Evolutionary conservation across 2,797 vertebrate species (phyloP), one percentile per base, ranked within the genome.

Genomic region (Urophycis tenuis): DNA sequence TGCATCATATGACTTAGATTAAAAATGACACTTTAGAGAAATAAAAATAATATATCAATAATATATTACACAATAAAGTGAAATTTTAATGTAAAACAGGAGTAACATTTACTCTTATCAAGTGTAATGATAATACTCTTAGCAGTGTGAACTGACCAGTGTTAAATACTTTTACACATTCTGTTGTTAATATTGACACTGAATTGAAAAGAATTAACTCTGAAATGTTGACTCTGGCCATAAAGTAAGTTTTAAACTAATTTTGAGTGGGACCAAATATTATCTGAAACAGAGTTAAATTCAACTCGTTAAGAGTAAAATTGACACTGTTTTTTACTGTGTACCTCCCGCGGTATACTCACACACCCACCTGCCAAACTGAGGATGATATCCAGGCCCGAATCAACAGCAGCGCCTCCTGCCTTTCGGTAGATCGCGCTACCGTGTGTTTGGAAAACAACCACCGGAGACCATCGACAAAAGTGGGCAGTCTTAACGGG

Each of bases 311-410:
- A 72, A 19, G 32, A 32, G 71, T 72, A 17, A 33, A 71, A n/a
- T n/a, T n/a, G n/a, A 72, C 71, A 72, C 71, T 72, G n/a, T n/a
- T 72, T 72, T 72, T 72, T 72, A n/a, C 32, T 72, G 71, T 72
- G 71, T n/a, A n/a, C n/a, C n/a, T n/a, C n/a, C n/a, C n/a, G n/a
- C n/a, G n/a, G n/a, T n/a, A n/a, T n/a, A n/a, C n/a, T n/a, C n/a
- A n/a, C n/a, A n/a, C n/a, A n/a, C n/a, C n/a, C n/a, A n/a, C n/a
- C n/a, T n/a, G n/a, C n/a, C n/a, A n/a, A n/a, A n/a, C n/a, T n/a
- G n/a, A n/a, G n/a, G n/a, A n/a, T n/a, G n/a, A n/a, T n/a, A n/a
- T n/a, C n/a, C n/a, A n/a, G n/a, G n/a, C n/a, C n/a, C n/a, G n/a
- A n/a, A n/a, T n/a, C n/a, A n/a, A n/a, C n/a, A n/a, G n/a, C n/a